A percentile compares a stretch with the other conserved stretches of the same genome.
Conservation (phyloP, 2,888 invertebrate genomes). For the Ichneumoninae sp. region DNA sequence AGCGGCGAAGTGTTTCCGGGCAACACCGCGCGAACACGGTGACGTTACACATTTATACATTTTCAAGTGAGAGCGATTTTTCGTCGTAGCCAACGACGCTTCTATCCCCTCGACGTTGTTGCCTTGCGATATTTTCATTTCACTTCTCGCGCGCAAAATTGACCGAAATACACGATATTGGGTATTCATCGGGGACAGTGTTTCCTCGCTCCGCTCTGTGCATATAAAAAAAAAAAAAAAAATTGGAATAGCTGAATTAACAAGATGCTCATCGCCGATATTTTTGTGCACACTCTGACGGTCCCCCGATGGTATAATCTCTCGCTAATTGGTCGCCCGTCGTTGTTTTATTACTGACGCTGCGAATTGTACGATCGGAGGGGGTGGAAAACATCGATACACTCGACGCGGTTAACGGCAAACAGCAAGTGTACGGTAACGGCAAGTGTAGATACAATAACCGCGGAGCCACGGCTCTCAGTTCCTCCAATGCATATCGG, state of each 20-base stretch:
- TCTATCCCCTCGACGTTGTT: not conserved
- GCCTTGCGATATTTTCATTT: not conserved
- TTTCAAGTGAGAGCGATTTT: not conserved
- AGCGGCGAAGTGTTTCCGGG: not conserved
- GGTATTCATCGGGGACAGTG: not conserved
- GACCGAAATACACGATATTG: not conserved
- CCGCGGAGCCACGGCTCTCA: not conserved
- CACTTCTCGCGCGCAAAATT: not conserved
- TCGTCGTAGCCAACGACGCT: not conserved
- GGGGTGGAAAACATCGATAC: not conserved
- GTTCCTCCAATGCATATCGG: constrained; percentile 7
- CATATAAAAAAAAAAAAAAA: constrained; percentile 64
- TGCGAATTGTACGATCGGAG: not conserved
- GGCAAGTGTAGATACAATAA: constrained; percentile 4
- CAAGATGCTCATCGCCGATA: not conserved
- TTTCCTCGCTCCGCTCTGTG: not conserved
- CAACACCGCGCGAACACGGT: not conserved
- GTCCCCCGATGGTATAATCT: not conserved
- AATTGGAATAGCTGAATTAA: not conserved
- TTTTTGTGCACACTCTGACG: not conserved
- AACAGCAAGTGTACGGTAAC: not conserved
- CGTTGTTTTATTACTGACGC: constrained; percentile 13
- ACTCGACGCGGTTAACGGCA: not conserved
- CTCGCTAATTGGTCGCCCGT: not conserved
- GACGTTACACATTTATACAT: not conserved